Percentiles rank a stretch among this genome's conserved stretches.
These are phyloP conservation scores for Stegophylla sp. DNA, from an alignment of 2,888 invertebrate species.

Conservation along the genomic window DNA sequence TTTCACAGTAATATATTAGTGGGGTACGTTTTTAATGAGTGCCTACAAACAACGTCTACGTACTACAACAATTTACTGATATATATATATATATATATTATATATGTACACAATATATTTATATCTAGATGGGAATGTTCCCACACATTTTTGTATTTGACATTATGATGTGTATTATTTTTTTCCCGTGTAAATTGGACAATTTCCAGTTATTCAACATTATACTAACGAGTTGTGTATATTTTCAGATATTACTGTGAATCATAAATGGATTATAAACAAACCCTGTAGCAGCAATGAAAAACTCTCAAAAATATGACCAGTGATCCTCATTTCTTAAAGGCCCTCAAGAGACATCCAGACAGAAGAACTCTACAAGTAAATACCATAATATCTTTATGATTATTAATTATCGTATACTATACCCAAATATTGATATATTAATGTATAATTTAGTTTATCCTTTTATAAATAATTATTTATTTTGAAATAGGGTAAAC, in stretches of 20 bases:
- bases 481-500: too few relatives aligned
- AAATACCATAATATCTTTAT: slow-evolving; percentile 61
- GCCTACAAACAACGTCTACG: neutral
- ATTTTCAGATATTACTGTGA: slow-evolving; percentile 48
- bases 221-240: slow-evolving; percentile 23
- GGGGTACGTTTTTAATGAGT: slow-evolving; percentile 34
- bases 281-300: slow-evolving; percentile 38
- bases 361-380: slow-evolving; percentile 68
- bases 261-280: slow-evolving; percentile 35
- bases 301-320: slow-evolving; percentile 64
- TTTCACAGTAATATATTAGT: slow-evolving; percentile 10
- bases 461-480: too few relatives aligned
- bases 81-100: slow-evolving; percentile 21
- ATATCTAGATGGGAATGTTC: slow-evolving; percentile 49
- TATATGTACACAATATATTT: neutral
- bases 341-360: slow-evolving; percentile 69
- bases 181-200: slow-evolving; percentile 9
- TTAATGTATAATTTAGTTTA: too few relatives aligned
- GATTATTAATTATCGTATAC: neutral
- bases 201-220: slow-evolving; percentile 44
- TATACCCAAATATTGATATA: too few relatives aligned
- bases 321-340: slow-evolving; percentile 68
- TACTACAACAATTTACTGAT: slow-evolving; percentile 28
- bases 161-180: neutral
- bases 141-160: slow-evolving; percentile 36